Evolutionary conservation across 2,888 invertebrate species (phyloP).

Genomic region (Caenorhabditis plicata): DNA sequence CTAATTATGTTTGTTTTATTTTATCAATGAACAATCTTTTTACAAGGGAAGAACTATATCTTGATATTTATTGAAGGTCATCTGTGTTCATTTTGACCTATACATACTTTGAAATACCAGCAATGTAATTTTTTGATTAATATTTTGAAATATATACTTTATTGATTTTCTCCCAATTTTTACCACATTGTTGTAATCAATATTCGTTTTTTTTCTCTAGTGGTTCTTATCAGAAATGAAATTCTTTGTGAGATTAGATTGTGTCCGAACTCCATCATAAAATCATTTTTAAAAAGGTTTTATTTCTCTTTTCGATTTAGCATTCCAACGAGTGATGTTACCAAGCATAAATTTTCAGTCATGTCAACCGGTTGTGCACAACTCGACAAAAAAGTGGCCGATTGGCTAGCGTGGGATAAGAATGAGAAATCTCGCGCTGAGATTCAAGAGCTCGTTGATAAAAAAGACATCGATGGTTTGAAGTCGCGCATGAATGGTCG

Average conservation of each 20-base stretch:
- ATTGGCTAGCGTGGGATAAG: conserved; percentile 62
- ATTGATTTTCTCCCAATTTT: neutral
- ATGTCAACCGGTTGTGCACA: conserved; percentile 30
- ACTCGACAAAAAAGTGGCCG: conserved; percentile 51
- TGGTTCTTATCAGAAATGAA: neutral
- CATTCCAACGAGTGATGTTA: no score
- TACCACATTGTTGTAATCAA: neutral
- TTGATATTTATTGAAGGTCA: no score
- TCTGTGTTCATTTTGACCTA: no score
- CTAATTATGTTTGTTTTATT: neutral
- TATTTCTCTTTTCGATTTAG: conserved; percentile 7
- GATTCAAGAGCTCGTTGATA: conserved; percentile 63
- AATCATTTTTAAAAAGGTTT: neutral
- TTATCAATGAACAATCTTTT: no score
- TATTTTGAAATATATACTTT: no score
- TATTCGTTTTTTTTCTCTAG: neutral
- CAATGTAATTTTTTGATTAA: no score
- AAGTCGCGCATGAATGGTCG: conserved; percentile 64
- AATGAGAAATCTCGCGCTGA: conserved; percentile 61
- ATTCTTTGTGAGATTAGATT: neutral
- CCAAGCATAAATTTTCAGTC: no score
- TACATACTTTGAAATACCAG: no score
- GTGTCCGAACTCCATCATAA: neutral
- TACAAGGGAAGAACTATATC: no score
- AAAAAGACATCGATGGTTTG: conserved; percentile 64